Base-by-base conservation (phyloP, 2,888 invertebrate genomes). In the Alsophila aescularia region DNA sequence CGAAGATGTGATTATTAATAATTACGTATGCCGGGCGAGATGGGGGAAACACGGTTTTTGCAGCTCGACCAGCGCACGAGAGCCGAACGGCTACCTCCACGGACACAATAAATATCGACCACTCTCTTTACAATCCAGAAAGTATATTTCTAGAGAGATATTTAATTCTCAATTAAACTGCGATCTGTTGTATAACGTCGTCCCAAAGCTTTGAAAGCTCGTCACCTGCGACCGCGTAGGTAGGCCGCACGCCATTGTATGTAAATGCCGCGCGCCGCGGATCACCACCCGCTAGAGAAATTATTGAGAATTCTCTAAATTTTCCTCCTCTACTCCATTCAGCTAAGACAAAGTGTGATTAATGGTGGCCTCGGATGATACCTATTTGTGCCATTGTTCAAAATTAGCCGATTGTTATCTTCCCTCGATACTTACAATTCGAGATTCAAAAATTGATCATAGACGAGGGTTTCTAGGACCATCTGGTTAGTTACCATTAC, bases 211-310 rank as follows among this genome's bases (percentile, higher is more conserved):
- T 66, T 66, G 63, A 72, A 68, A 65, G 69, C 75, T 80, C 83
- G 83, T 89, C 88, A 88, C 89, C 89, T 87, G 89, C 82, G 64
- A 61, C 9, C 27, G 52, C 81, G 87, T 86, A 86, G 85, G 87
- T 86, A 86, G 85, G 83, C 68, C 29, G 54, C 37, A 21, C 45
- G 51, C 75, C 62, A 81, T 81, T 82, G 82, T 82, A 84, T 85
- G 84, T 71, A 72, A 84, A 85, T 85, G 64, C 53, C 59, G 64
- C 52, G 58, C 69, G 62, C 65, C 67, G 66, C 72, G 67, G 63
- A 66, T 63, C 70, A 49, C 66, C 65, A 69, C 69, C 24, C 73
- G 67, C 60, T 54, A 65, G 73, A 75, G 79, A 84, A 82, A 82
- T 84, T 85, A 75, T 79, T 74, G 73, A 68, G 71, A 75, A 73